Evolutionary conservation across 2,888 invertebrate species (phyloP), one percentile per base, ranked within the genome.

Genomic region (Parnassius smintheus): DNA sequence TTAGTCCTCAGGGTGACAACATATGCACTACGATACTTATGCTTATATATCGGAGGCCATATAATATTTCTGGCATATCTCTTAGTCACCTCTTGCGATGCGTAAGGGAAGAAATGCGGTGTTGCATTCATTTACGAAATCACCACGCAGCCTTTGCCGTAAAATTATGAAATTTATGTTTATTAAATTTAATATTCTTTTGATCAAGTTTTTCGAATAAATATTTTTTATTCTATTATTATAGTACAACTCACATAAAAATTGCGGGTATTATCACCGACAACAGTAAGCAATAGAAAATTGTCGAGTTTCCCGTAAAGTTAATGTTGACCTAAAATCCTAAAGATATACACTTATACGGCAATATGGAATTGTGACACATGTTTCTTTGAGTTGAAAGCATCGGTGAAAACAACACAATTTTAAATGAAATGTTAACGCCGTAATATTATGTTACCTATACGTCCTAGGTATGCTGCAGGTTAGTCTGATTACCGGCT

Each of bases 401-500:
- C 3, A 46, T 46, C 4, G 7, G n/a, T 46, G n/a, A 46, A 46
- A 12, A 46, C 11, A 13, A 55, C 62, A 66, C 61, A 64, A 57
- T 54, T 53, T 10, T 9, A 54, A 54, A 13, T 41, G 12, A 22
- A 46, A 8, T 8, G 45, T 22, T 25, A 13, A 12, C 45, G 18
- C 13, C 44, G 8, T 55, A 45, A 55, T 55, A 55, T 42, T 51
- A 57, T 42, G 59, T 63, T 56, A 59, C 59, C 53, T 60, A 54
- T 61, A 71, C 67, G 59, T 66, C 54, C 64, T 61, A 68, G 67
- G 66, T 63, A 66, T n/a, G n/a, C n/a, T n/a, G 57, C 65, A 57
- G 65, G 65, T 64, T 62, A 73, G 68, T 71, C 69, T 69, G 67
- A 74, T 73, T 74, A 71, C 67, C 60, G 69, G 68, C 68, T 70